Percentiles rank a stretch among this genome's conserved stretches.
phyloP scores from a whole-genome alignment of 1,140 invertebrate species.

The Meloidogyne floridensis region DNA sequence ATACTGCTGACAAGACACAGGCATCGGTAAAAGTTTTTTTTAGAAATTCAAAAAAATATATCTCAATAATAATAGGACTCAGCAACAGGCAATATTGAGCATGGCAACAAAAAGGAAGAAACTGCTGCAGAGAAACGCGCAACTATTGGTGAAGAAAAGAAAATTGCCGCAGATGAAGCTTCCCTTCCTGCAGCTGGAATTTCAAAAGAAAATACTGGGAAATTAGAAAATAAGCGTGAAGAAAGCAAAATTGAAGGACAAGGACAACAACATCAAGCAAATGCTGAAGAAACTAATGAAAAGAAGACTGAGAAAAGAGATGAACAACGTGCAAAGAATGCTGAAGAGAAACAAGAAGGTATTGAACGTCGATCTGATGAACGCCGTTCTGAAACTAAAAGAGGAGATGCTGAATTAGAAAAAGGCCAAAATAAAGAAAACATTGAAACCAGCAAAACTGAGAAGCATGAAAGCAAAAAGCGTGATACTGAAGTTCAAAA shows the following conservation, averaged over 20 bases:
- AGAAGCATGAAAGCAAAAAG: slow-evolving; percentile 14
- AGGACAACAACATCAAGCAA: not conserved
- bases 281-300: slow-evolving; percentile 2
- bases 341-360: slow-evolving; percentile 8
- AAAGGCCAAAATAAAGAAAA: not conserved
- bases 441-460: slow-evolving; percentile 7
- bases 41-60: too few relatives aligned
- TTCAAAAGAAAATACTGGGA: not conserved
- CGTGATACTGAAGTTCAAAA: slow-evolving; percentile 2
- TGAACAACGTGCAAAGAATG: slow-evolving; percentile 4
- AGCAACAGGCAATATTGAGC: not conserved
- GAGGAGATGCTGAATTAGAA: not conserved
- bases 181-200: not conserved
- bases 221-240: not conserved
- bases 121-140: not conserved
- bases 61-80: not conserved
- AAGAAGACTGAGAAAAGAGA: slow-evolving; percentile 2
- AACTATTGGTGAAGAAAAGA: not conserved
- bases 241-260: not conserved
- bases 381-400: not conserved
- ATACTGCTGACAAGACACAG: slow-evolving; percentile 22
- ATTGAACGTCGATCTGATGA: not conserved
- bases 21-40: slow-evolving; percentile 8
- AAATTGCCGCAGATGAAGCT: not conserved
- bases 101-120: not conserved